Percentiles rank a stretch among this genome's conserved stretches.
phyloP scores from a whole-genome alignment of 1,140 invertebrate genomes.

The Daktulosphaira vitifoliae region DNA sequence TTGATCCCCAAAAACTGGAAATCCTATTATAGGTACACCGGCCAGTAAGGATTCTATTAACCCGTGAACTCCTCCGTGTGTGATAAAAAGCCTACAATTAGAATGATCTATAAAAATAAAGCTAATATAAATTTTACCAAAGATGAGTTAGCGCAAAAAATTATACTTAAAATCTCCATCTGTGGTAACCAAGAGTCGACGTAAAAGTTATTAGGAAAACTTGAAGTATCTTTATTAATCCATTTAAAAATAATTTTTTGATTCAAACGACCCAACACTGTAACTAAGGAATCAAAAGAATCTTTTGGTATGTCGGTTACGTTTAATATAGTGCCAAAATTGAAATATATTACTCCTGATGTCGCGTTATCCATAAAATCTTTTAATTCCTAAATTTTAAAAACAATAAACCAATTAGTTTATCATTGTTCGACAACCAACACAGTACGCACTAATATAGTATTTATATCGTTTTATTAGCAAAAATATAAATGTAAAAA shows the following conservation, averaged over 20 bases:
- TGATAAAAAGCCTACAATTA: conserved; percentile 47
- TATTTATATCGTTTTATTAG: too few species aligned
- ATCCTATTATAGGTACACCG: conserved; percentile 47
- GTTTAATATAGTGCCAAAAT: conserved; percentile 37
- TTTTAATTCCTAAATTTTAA: conserved; percentile 13
- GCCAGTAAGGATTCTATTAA: conserved; percentile 47
- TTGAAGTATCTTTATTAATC: neutral
- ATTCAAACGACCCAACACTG: conserved; percentile 7
- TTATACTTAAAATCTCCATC: conserved; percentile 24
- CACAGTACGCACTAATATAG: too few species aligned
- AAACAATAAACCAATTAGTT: too few species aligned
- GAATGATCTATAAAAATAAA: conserved; percentile 42
- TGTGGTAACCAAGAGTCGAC: conserved; percentile 28
- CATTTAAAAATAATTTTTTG: conserved; percentile 23
- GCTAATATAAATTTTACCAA: neutral
- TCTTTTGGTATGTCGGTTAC: neutral
- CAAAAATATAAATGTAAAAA: too few species aligned
- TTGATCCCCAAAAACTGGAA: conserved; percentile 47
- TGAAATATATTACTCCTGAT: conserved; percentile 39
- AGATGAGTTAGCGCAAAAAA: too few species aligned
- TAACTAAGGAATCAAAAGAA: neutral
- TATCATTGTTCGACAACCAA: too few species aligned
- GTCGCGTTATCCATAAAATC: conserved; percentile 38
- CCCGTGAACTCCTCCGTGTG: conserved; percentile 50
- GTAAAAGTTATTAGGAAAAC: conserved; percentile 23